These are phyloP conservation scores for Pseudopipra pipra DNA, from an alignment of 2,113 vertebrate species.

Conservation along the genomic window DNA sequence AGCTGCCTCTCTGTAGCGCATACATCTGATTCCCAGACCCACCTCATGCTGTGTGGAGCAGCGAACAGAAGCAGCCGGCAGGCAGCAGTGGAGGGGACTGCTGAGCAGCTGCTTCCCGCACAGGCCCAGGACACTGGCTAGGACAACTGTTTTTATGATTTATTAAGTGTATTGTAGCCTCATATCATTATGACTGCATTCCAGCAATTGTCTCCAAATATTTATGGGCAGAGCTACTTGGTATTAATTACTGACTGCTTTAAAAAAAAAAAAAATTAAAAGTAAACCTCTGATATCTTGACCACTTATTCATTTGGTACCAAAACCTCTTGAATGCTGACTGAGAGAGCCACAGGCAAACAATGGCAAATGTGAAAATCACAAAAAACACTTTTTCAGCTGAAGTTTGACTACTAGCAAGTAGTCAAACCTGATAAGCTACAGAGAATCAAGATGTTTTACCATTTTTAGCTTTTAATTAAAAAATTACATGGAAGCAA, in stretches of 20 bases:
- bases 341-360: background rate
- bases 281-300: background rate
- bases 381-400: background rate
- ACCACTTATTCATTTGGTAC: background rate
- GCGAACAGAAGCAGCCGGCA: constrained; percentile 54
- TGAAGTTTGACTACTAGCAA: background rate
- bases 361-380: background rate
- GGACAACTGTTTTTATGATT: constrained; percentile 54
- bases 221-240: constrained; percentile 4
- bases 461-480: background rate
- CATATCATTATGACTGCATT: constrained; percentile 2
- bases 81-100: constrained; percentile 36
- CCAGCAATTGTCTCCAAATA: constrained; percentile 59
- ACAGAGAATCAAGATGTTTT: background rate
- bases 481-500: background rate
- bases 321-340: background rate
- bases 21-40: constrained; percentile 30
- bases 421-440: background rate
- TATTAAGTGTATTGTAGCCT: constrained; percentile 23
- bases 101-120: constrained; percentile 47
- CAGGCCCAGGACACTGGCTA: background rate
- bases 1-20: constrained; percentile 33
- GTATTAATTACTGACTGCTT: background rate
- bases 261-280: background rate
- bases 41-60: constrained; percentile 20